Evolutionary conservation across 1,140 invertebrate species (phyloP).

Genomic region (Nasonia longicornis): DNA sequence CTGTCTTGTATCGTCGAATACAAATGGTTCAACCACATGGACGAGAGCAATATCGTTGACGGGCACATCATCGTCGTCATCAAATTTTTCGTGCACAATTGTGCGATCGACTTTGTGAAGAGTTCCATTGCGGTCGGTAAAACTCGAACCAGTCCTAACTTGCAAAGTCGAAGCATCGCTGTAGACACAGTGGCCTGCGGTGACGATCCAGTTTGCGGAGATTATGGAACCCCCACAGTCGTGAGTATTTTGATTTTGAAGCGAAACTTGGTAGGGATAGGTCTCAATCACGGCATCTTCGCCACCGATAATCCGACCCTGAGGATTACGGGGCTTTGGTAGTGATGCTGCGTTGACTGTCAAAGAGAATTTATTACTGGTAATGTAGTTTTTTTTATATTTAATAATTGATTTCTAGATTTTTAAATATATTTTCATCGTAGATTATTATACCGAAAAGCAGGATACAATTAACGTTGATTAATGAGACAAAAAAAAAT

Average conservation of each 20-base stretch:
- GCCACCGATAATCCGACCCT: constrained; percentile 74
- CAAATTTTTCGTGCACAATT: constrained; percentile 59
- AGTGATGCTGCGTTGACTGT: too few relatives aligned
- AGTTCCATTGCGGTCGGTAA: constrained; percentile 56
- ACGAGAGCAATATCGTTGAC: constrained; percentile 74
- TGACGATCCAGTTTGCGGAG: constrained; percentile 69
- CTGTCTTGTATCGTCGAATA: constrained; percentile 50
- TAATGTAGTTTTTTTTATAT: too few relatives aligned
- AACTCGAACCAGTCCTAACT: constrained; percentile 63
- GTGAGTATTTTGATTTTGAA: constrained; percentile 68
- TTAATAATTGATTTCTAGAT: too few relatives aligned
- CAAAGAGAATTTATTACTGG: too few relatives aligned
- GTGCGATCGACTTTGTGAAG: constrained; percentile 56
- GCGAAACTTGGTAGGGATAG: constrained; percentile 73
- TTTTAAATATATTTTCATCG: too few relatives aligned
- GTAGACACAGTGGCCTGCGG: constrained; percentile 74
- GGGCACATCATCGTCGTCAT: constrained; percentile 53
- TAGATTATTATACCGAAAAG: too few relatives aligned
- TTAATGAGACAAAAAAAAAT: too few relatives aligned
- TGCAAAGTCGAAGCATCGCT: constrained; percentile 57
- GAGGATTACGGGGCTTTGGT: neutral
- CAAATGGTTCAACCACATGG: constrained; percentile 54
- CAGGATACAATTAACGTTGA: too few relatives aligned
- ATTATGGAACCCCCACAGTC: constrained; percentile 75
- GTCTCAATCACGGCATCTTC: constrained; percentile 69